These are phyloP conservation scores for Limenitis camilla DNA, from an alignment of 2,888 invertebrate species.

Conservation along the genomic window DNA sequence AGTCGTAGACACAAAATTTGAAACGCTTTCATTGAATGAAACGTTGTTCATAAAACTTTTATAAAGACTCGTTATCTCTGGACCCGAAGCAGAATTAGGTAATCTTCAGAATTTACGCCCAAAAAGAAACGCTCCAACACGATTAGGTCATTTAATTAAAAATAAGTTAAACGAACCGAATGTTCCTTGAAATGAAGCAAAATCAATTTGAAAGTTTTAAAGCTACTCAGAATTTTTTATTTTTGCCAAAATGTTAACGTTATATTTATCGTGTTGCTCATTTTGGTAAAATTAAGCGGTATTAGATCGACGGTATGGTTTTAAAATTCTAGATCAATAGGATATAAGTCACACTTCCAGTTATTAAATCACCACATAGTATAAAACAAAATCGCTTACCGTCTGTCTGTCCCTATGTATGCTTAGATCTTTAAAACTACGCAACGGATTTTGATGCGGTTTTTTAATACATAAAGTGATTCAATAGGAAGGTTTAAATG, in stretches of 20 bases:
- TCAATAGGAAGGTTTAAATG: no score
- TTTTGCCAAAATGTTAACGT: slow-evolving; percentile 3
- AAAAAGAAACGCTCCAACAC: slow-evolving; percentile 20
- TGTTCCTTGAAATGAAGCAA: slow-evolving; percentile 41
- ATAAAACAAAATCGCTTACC: no score
- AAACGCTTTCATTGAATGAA: slow-evolving; percentile 1
- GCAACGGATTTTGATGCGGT: no score
- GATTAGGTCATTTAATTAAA: slow-evolving; percentile 63
- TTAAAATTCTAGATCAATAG: no score
- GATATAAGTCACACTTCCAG: no score
- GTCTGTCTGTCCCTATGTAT: no score
- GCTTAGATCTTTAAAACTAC: no score
- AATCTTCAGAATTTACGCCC: slow-evolving; percentile 5
- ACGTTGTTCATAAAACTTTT: slow-evolving; percentile 5
- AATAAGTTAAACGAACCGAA: slow-evolving; percentile 59
- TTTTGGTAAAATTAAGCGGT: no score
- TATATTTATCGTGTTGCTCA: no score
- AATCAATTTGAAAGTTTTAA: slow-evolving; percentile 56
- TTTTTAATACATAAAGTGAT: no score
- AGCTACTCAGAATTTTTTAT: slow-evolving; percentile 12
- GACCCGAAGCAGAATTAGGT: slow-evolving; percentile 7
- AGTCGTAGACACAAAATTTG: not conserved
- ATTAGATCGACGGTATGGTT: no score
- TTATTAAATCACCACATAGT: no score
- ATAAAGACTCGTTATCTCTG: slow-evolving; percentile 3